These are phyloP conservation scores for Catharus minimus DNA, from an alignment of 2,113 vertebrate species.

Conservation along the genomic window DNA sequence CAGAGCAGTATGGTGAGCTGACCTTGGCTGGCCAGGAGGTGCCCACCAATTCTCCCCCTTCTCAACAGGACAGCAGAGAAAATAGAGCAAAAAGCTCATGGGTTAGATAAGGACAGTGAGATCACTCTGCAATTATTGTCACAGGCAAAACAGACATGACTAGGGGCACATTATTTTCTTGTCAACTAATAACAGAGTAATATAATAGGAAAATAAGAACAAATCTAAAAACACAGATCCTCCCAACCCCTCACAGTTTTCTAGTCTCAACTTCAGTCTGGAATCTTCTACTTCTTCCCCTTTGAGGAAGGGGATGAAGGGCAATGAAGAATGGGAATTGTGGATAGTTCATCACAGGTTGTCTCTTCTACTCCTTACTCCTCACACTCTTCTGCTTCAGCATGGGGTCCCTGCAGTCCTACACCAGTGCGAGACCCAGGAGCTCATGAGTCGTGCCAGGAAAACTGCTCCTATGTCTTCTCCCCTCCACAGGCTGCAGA, in stretches of 20 bases:
- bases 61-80: not conserved
- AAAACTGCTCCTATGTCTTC: not conserved
- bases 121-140: not conserved
- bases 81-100: not conserved
- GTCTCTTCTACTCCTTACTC: not conserved
- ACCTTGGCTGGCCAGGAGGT: not conserved
- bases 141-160: not conserved
- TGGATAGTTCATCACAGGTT: not conserved
- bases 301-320: too few species aligned
- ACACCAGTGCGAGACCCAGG: fast-evolving
- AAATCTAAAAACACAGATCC: not conserved
- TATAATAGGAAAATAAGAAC: not conserved
- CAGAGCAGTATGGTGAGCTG: not conserved
- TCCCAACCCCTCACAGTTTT: fast-evolving
- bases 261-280: not conserved
- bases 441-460: not conserved
- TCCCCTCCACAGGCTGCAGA: not conserved
- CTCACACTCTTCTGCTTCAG: not conserved
- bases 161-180: not conserved
- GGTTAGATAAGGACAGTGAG: not conserved
- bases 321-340: not conserved
- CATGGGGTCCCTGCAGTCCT: not conserved
- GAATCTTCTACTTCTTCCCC: not conserved
- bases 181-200: not conserved
- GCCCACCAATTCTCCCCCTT: not conserved